Evolutionary conservation across 2,113 vertebrate genomes (phyloP).

Genomic region (Polyodon spathula): DNA sequence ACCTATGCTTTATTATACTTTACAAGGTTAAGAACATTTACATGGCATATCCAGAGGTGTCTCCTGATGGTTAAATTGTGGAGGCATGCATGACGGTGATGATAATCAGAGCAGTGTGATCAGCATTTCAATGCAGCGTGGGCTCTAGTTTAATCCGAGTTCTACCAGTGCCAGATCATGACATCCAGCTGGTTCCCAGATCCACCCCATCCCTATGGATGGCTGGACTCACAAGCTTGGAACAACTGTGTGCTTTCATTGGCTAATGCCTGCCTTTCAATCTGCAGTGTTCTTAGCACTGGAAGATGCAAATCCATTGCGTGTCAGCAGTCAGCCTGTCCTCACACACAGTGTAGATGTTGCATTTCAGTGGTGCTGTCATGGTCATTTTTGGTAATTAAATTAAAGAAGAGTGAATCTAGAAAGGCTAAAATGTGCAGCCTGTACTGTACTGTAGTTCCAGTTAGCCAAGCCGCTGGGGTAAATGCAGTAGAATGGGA

Average conservation of each 20-base stretch:
- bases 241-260: not conserved
- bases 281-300: not conserved
- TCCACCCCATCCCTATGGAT: not conserved
- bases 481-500: no score
- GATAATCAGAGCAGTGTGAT: conserved; percentile 52
- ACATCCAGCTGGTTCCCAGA: no score
- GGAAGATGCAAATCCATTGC: no score
- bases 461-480: no score
- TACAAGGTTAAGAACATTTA: no score
- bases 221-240: not conserved
- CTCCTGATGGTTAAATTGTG: conserved; percentile 30
- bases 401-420: no score
- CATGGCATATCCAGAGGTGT: conserved; percentile 21
- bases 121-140: conserved; percentile 45
- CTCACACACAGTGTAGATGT: no score
- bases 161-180: conserved; percentile 36
- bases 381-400: no score
- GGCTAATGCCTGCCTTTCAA: not conserved
- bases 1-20: conserved; percentile 15
- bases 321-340: no score
- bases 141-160: conserved; percentile 47
- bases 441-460: no score
- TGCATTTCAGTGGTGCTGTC: no score
- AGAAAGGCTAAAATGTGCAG: no score
- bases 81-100: conserved; percentile 12